phyloP scores from a whole-genome alignment of 2,888 invertebrate species.

The Agrotis ipsilon region DNA sequence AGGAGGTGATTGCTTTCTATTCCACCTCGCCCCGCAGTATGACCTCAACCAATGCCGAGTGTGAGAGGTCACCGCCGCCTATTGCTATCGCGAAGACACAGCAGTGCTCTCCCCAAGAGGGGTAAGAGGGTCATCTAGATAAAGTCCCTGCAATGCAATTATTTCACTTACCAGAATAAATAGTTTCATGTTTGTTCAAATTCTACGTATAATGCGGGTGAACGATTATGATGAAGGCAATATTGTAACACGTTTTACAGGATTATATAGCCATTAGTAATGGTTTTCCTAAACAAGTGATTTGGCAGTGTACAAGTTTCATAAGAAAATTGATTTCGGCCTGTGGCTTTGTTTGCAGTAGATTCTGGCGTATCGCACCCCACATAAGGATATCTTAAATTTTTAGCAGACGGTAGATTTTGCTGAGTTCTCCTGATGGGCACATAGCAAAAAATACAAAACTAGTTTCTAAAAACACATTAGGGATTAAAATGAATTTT shows the following conservation, averaged over 20 bases:
- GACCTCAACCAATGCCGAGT: too few species aligned
- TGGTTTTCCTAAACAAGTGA: slow-evolving; percentile 25
- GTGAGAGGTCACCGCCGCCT: too few species aligned
- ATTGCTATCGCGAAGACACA: too few species aligned
- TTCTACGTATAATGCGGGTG: slow-evolving; percentile 5
- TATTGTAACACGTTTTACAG: slow-evolving; percentile 16
- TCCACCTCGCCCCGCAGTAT: too few species aligned
- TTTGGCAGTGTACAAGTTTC: slow-evolving; percentile 30
- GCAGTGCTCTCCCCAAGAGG: too few species aligned
- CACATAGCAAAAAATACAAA: too few species aligned
- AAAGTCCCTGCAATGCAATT: neutral
- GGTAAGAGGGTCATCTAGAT: too few species aligned
- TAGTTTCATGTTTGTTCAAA: slow-evolving; percentile 38
- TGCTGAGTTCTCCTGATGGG: too few species aligned
- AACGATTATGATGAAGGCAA: slow-evolving; percentile 11
- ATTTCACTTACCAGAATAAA: slow-evolving; percentile 31
- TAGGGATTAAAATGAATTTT: too few species aligned
- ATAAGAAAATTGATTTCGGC: slow-evolving; percentile 25
- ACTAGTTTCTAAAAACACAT: too few species aligned
- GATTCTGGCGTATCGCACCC: neutral
- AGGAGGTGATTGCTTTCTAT: too few species aligned
- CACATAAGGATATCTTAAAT: too few species aligned
- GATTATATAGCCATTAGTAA: slow-evolving; percentile 30
- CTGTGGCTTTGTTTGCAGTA: neutral
- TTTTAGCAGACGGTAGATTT: neutral